phyloP scores from a whole-genome alignment of 2,888 invertebrate genomes.

The Apantesis nais region DNA sequence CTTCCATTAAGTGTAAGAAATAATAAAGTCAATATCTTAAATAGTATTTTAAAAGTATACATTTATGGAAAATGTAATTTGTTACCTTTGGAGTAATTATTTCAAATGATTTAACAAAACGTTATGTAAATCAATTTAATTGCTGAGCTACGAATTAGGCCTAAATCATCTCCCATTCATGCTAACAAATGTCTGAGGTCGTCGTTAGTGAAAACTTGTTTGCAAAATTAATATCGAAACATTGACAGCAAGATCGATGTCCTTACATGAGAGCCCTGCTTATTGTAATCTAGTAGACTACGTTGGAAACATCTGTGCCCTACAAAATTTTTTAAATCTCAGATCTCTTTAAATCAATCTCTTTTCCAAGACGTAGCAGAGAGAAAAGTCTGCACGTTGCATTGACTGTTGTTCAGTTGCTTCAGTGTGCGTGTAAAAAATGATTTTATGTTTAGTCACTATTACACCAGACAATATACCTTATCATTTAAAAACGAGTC shows the following conservation, averaged over 20 bases:
- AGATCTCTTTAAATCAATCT: no score
- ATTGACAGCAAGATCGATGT: neutral
- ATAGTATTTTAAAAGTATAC: neutral
- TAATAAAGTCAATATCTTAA: neutral
- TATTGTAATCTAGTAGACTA: neutral
- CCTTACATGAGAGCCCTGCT: neutral
- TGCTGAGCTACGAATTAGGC: neutral
- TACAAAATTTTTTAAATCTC: neutral
- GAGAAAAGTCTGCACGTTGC: neutral
- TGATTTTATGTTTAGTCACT: neutral
- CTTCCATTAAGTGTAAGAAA: neutral
- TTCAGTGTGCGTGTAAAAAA: neutral
- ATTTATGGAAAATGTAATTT: neutral
- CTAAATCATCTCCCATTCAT: neutral
- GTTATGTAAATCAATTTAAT: neutral
- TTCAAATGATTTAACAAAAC: conserved; percentile 2
- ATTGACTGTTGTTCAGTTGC: neutral
- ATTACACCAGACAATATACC: no score
- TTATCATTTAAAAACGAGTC: no score
- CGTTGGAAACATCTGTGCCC: neutral
- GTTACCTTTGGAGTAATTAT: neutral
- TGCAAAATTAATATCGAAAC: neutral
- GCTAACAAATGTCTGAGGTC: neutral
- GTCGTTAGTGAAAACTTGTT: conserved; percentile 2
- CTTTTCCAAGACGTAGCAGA: neutral